Evolutionary conservation across 1,140 invertebrate genomes (phyloP).

Genomic region (Diachasmimorpha longicaudata): DNA sequence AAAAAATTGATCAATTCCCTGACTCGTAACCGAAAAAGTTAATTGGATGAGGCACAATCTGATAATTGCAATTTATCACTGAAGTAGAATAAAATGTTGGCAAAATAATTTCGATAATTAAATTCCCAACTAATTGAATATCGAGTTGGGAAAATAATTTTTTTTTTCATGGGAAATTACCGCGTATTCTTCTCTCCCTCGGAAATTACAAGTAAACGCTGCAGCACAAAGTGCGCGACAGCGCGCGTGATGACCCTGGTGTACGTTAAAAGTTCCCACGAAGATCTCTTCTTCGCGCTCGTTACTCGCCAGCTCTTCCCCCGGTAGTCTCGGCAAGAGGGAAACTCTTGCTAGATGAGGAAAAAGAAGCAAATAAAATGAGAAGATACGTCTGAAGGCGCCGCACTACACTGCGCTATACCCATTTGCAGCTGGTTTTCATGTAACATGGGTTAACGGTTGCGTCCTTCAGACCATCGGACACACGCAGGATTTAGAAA

Average conservation of each 20-base stretch:
- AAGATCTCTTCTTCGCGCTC: conserved; percentile 37
- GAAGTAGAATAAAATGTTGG: too few relatives aligned
- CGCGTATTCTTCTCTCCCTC: too few relatives aligned
- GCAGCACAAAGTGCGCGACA: too few relatives aligned
- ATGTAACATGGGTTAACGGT: conserved; percentile 29
- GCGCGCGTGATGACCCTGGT: too few relatives aligned
- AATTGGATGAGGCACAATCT: too few relatives aligned
- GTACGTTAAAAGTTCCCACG: conserved; percentile 37
- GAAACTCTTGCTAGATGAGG: conserved; percentile 10
- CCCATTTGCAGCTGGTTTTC: background rate
- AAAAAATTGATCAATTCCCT: background rate
- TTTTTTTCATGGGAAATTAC: too few relatives aligned
- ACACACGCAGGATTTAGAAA: conserved; percentile 24
- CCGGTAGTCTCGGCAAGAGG: conserved; percentile 30
- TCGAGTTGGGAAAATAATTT: too few relatives aligned
- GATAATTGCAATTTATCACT: too few relatives aligned
- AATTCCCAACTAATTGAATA: too few relatives aligned
- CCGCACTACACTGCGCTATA: background rate
- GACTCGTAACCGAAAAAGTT: too few relatives aligned
- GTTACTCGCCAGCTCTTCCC: conserved; percentile 23
- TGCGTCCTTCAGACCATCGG: conserved; percentile 38
- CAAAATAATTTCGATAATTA: too few relatives aligned
- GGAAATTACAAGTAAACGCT: too few relatives aligned
- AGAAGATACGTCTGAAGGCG: background rate
- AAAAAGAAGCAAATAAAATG: background rate